A percentile compares a stretch with the other conserved stretches of the same genome.
Evolutionary conservation across 2,797 vertebrate genomes (phyloP).

Genomic region (Scyliorhinus canicula): DNA sequence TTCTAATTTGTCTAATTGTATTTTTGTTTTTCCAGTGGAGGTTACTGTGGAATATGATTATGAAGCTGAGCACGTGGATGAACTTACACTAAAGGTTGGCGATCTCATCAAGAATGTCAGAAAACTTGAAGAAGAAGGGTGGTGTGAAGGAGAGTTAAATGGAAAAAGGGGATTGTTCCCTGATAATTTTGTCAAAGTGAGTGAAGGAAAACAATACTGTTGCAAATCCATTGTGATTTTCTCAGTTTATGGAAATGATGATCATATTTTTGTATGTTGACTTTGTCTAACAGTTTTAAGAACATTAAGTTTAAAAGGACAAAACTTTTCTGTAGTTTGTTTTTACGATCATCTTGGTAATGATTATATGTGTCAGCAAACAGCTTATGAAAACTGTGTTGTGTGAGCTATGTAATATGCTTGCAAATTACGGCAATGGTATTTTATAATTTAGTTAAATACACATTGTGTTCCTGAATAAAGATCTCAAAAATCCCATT

Average conservation of each 20-base stretch:
- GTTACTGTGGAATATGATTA: conserved; percentile 91
- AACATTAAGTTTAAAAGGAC: not conserved
- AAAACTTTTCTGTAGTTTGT: not conserved
- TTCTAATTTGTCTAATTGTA: conserved; percentile 29
- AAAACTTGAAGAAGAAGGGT: conserved; percentile 86
- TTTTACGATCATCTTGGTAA: not conserved
- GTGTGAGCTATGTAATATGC: not conserved
- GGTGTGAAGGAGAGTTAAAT: conserved; percentile 88
- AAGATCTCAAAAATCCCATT: not conserved
- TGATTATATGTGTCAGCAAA: not conserved
- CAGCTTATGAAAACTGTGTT: not conserved
- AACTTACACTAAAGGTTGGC: conserved; percentile 78
- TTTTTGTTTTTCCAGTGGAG: conserved; percentile 61
- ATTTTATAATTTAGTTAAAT: not conserved
- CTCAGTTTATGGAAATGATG: not conserved
- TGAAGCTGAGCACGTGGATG: conserved; percentile 83
- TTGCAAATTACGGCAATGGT: not conserved
- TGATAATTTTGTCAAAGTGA: conserved; percentile 96
- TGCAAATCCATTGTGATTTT: not conserved
- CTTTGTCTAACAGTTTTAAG: not conserved
- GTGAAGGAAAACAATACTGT: conserved; percentile 39
- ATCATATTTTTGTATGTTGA: not conserved
- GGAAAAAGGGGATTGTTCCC: conserved; percentile 87
- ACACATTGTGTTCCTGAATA: not conserved
- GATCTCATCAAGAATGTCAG: conserved; percentile 86